Base-by-base conservation (phyloP, 2,113 vertebrate genomes). In the Caracal caracal region DNA sequence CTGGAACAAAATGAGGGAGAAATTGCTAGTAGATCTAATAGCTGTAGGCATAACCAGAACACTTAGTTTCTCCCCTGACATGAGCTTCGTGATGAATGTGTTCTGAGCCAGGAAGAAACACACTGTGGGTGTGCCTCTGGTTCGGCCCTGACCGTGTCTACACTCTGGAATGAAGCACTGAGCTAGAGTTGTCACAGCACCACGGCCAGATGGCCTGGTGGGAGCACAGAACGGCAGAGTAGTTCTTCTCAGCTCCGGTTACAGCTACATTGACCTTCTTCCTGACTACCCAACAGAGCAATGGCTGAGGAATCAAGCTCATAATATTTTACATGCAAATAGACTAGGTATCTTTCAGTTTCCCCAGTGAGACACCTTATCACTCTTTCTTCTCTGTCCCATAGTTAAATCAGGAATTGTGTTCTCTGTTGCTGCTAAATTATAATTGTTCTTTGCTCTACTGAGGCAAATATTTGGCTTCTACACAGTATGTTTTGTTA, bases 401-500 rank as follows among this genome's bases (percentile, higher is more conserved):
- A 33, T 71, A n/a, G n/a, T 90, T 94, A 92, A 76, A 59, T 92
- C 84, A 96, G 68, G 84, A 95, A 49, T 53, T 68, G 3, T 79
- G 61, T 79, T 95, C 82, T 94, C 81, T 86, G 22, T 95, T 93
- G 95, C 95, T 96, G 95, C 96, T 96, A 93, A 82, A 87, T 93
- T 94, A 30, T n/a, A 63, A n/a, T 63, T 81, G 66, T 66, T 91
- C 66, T 90, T 96, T 35, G 82, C 33, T 82, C 79, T 90, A 83
- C 68, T 65, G 92, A 93, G 94, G 73, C 95, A 90, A 91, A 59
- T 88, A n/a, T 65, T 61, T 94, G 75, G 73, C 68, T 97, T 97
- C 73, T 79, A 91, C 87, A 88, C 68, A 87, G 78, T 63, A 66
- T 17, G 4, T 73, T 92, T 84, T 93, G 47, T 95, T 92, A 66